Conservation (phyloP, 2,113 vertebrate genomes). For the Vicugna pacos region DNA sequence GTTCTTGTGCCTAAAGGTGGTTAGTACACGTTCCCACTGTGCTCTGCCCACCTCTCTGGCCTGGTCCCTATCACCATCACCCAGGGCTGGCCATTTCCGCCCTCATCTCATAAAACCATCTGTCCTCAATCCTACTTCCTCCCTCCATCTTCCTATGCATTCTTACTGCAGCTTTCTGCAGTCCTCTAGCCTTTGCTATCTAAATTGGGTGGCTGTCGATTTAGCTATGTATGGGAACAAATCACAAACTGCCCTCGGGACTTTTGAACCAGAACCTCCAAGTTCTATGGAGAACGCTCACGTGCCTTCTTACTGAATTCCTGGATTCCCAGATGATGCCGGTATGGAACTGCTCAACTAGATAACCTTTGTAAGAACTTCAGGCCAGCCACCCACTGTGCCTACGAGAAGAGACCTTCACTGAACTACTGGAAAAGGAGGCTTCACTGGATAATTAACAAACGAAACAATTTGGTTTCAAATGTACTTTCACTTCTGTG, state of each 20-base stretch:
- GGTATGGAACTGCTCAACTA: not conserved
- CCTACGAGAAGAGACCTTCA: not conserved
- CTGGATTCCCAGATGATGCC: not conserved
- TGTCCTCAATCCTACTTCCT: not conserved
- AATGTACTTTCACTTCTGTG: not conserved
- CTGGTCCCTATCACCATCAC: not conserved
- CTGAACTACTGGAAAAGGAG: not conserved
- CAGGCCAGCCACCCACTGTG: not conserved
- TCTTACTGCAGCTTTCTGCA: not conserved
- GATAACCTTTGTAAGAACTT: not conserved
- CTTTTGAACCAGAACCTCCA: not conserved
- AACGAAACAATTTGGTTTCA: not conserved
- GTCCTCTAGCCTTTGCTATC: constrained; percentile 16
- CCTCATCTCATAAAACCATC: not conserved
- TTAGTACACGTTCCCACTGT: not conserved
- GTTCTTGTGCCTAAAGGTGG: not conserved
- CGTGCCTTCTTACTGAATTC: not conserved
- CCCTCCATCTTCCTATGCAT: not conserved
- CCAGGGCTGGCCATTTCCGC: not conserved
- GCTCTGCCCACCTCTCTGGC: not conserved
- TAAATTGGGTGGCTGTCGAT: not conserved
- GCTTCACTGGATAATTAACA: not conserved
- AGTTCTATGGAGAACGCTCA: not conserved
- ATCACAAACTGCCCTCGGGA: not conserved
- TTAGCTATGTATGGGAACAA: not conserved